Base-by-base conservation (phyloP, 2,888 invertebrate genomes). In the Prosopocoilus inquinatus region DNA sequence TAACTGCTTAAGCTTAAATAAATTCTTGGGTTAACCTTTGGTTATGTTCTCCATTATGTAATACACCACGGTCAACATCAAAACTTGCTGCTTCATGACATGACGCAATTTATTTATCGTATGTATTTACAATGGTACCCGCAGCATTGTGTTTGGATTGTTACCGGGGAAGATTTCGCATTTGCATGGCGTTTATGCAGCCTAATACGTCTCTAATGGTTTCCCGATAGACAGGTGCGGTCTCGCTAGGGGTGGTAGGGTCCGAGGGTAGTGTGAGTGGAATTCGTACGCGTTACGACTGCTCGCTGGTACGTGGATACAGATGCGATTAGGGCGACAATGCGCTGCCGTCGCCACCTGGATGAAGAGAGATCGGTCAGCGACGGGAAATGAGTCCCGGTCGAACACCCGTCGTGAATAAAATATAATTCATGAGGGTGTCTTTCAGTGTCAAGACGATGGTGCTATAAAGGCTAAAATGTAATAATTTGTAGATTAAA, bases 181-280 rank as follows among this genome's bases (percentile, higher is more conserved):
- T 60, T 58, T 60, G 52, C 53, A 55, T 58, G 50, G 60, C 65
- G 59, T 63, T 66, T 65, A 64, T 64, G 64, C 61, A 60, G 55
- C 62, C 62, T 63, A 67, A 66, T 67, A 64, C 63, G 64, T 65
- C 63, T 64, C 64, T 67, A 67, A 67, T 67, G 67, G 65, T 66
- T 66, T 67, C 64, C 65, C 64, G 61, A 67, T 66, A 65, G 65
- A 66, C 65, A 65, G 64, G 64, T 64, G 64, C 56, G 61, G 57
- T 55, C 54, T 51, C 47, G 47, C 32, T 35, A 52, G 47, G 57
- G 53, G 41, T 41, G 41, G 41, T 1, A 13, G 41, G 12, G 41
- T 41, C 41, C 41, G 16, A 9, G 16, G 15, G 16, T 16, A 38
- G 41, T 41, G 16, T 11, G 41, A 13, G 12, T 11, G 12, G 41